A percentile compares a stretch with the other conserved stretches of the same genome.
These are phyloP conservation scores for human DNA, from an alignment of 2,113 vertebrate genomes.

Conservation along the genomic window DNA sequence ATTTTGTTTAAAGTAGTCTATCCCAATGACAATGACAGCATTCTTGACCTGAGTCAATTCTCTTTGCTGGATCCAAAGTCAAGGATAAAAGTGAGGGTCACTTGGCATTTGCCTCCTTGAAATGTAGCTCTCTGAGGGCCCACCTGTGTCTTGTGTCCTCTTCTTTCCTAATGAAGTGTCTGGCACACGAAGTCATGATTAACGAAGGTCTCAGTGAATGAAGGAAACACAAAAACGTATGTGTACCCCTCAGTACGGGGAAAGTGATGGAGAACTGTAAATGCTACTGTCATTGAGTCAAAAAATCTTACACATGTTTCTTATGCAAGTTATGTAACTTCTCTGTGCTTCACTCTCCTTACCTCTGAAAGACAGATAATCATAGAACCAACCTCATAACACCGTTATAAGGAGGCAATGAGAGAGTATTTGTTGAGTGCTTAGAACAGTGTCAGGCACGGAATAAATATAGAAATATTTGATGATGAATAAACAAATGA, in stretches of 20 bases:
- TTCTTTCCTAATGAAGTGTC: not conserved
- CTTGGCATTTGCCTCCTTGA: not conserved
- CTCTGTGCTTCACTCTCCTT: not conserved
- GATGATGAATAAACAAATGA: not conserved
- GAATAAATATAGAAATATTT: not conserved
- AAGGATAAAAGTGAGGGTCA: not conserved
- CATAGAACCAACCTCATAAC: not conserved
- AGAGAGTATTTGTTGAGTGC: not conserved
- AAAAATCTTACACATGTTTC: not conserved
- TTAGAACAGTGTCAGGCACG: not conserved
- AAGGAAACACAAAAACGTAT: not conserved
- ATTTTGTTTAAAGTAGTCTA: not conserved
- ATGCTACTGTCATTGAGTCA: not conserved
- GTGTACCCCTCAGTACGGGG: not conserved
- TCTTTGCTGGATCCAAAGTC: not conserved
- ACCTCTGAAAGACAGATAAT: not conserved
- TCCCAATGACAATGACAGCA: not conserved
- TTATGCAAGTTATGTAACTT: not conserved
- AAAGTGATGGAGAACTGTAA: too few relatives aligned
- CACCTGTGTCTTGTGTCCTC: not conserved
- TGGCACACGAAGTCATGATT: not conserved
- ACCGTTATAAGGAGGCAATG: not conserved
- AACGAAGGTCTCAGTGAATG: not conserved
- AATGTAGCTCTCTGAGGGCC: not conserved
- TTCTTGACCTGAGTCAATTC: not conserved